Evolutionary conservation across 30 jellyfish, hydroid and myxozoan species (phyloP).

Genomic region (Haliclystus octoradiatus): DNA sequence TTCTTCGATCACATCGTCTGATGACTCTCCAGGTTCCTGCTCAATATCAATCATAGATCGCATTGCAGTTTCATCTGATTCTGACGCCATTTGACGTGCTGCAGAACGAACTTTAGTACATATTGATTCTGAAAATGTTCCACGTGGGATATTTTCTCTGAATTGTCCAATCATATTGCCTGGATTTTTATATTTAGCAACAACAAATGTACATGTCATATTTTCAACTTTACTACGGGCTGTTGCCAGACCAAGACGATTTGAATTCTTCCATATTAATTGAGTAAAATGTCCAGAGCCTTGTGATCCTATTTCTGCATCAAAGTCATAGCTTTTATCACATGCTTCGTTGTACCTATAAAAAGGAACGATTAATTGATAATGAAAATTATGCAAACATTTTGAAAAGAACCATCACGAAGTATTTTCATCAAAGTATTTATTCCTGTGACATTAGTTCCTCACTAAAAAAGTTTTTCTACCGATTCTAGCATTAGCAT

Average conservation of each 20-base stretch:
- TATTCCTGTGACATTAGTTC: too few species aligned
- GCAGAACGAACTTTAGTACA: slow-evolving; percentile 13
- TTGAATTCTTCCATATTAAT: slow-evolving; percentile 47
- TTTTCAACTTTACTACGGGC: slow-evolving; percentile 40
- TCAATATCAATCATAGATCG: not conserved
- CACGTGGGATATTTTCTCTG: slow-evolving; percentile 34
- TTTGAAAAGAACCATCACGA: too few species aligned
- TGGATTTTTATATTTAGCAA: slow-evolving; percentile 38
- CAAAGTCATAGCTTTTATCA: slow-evolving; percentile 14
- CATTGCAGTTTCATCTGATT: not conserved
- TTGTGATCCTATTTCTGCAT: not conserved
- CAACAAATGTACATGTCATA: slow-evolving; percentile 61
- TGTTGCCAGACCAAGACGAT: slow-evolving; percentile 59
- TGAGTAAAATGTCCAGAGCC: slow-evolving; percentile 70
- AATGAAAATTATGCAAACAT: too few species aligned
- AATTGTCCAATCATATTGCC: slow-evolving; percentile 35
- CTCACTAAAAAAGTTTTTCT: too few species aligned
- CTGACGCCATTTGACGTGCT: not conserved
- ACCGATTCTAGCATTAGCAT: too few species aligned
- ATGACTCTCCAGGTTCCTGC: not conserved
- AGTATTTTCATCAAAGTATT: too few species aligned
- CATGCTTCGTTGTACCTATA: slow-evolving; percentile 63
- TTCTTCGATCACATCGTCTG: not conserved
- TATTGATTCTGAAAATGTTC: slow-evolving; percentile 8
- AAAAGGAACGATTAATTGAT: not conserved